Evolutionary conservation across 2,113 vertebrate genomes (phyloP), one percentile per base, ranked within the genome.

Genomic region (Otus sunia): DNA sequence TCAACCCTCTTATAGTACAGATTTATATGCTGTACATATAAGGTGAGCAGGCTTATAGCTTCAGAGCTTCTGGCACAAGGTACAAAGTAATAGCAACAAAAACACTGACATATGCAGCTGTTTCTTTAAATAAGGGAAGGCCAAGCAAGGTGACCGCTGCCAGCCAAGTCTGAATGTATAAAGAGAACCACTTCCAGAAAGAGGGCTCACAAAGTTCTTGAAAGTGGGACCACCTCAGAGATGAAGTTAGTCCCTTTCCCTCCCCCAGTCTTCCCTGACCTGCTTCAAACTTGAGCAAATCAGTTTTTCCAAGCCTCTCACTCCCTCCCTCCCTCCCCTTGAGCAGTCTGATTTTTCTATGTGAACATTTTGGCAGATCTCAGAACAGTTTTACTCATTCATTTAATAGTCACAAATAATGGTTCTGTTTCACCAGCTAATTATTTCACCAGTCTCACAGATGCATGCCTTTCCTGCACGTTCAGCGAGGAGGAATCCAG

Each of bases 101-200:
- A 96, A 94, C 96, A 96, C 86, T 88, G 90, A 86, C 93, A 95
- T 90, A 96, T 88, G 95, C 95, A 95, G 97, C 97, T 97, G 96
- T 97, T 96, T 95, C 96, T 98, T 97, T 96, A 96, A 97, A 97
- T 96, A 95, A 91, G 97, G 72, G 95, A 97, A 96, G 94, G 97
- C 92, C 69, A 96, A 75, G 91, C 96, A 92, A 86, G 96, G 96
- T 94, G 90, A 97, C 89, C 3, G 82, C 94, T 97, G 96, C 97
- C 97, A 97, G 97, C 91, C 94, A 80, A 97, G 96, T 93, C 82
- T 97, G 97, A 97, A 97, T 92, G 90, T 97, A 97, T 97, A 98
- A 98, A 98, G 96, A 96, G 97, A 97, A 90, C 92, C 97, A 97
- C 97, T 98, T 98, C 97, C 96, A 98, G 97, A 96, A 97, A 98